phyloP scores from a whole-genome alignment of 1,140 invertebrate species.

The Holotrichia oblita region DNA sequence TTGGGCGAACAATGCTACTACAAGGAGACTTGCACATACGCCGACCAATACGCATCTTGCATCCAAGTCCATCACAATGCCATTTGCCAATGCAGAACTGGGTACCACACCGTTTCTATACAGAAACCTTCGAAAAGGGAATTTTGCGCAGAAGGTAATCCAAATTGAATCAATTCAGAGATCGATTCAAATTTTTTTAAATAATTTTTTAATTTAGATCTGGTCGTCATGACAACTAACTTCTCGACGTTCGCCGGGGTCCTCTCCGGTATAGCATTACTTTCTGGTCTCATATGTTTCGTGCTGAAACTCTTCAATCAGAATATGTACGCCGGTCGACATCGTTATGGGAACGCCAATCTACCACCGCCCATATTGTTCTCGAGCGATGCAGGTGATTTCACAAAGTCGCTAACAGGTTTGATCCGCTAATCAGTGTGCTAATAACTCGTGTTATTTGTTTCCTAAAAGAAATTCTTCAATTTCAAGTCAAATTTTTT shows the following conservation, averaged over 20 bases:
- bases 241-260: conserved; percentile 83
- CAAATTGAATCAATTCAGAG: neutral
- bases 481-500: too few species aligned
- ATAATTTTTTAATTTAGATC: conserved; percentile 68
- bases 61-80: conserved; percentile 86
- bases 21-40: conserved; percentile 77
- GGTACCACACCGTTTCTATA: conserved; percentile 79
- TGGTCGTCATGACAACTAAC: conserved; percentile 82
- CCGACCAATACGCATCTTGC: conserved; percentile 81
- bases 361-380: conserved; percentile 83
- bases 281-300: conserved; percentile 85
- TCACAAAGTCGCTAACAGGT: too few species aligned
- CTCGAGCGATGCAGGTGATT: too few species aligned
- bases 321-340: conserved; percentile 75
- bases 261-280: conserved; percentile 80
- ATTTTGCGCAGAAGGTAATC: conserved; percentile 83
- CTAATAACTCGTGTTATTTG: too few species aligned
- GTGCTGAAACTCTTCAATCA: conserved; percentile 83
- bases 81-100: conserved; percentile 80
- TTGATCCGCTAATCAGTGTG: too few species aligned
- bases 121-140: conserved; percentile 75
- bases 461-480: too few species aligned
- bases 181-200: conserved; percentile 34
- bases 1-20: conserved; percentile 88
- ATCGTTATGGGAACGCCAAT: conserved; percentile 79